Evolutionary conservation across 2,888 invertebrate species (phyloP).

Genomic region (Malthinus flaveolus): DNA sequence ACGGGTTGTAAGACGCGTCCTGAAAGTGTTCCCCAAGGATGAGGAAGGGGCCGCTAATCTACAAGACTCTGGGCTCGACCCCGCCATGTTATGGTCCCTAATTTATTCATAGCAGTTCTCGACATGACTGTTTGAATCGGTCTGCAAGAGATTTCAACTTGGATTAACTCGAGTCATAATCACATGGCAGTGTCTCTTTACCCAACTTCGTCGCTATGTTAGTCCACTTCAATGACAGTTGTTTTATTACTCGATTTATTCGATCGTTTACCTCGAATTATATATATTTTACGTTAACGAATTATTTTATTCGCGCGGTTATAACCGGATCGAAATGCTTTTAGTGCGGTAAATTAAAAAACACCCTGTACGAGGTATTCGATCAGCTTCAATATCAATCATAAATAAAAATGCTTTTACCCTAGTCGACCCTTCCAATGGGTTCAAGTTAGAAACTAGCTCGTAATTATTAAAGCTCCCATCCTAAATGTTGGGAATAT

Average conservation of each 20-base stretch:
- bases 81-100: conserved; percentile 46
- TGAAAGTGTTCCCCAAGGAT: conserved; percentile 51
- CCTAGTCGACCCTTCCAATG: conserved; percentile 31
- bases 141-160: conserved; percentile 53
- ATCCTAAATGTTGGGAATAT: conserved; percentile 49
- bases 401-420: conserved; percentile 27
- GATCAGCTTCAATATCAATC: conserved; percentile 23
- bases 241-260: conserved; percentile 32
- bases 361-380: conserved; percentile 13
- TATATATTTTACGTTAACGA: too few species aligned
- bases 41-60: conserved; percentile 46
- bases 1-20: conserved; percentile 49
- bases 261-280: conserved; percentile 11
- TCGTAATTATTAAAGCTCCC: conserved; percentile 45
- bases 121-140: conserved; percentile 52
- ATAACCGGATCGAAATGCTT: background rate
- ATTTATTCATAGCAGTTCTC: conserved; percentile 54
- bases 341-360: background rate
- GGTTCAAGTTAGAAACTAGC: conserved; percentile 46
- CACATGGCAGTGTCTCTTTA: conserved; percentile 38
- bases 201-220: conserved; percentile 26
- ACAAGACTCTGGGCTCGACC: conserved; percentile 47
- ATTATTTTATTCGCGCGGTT: background rate
- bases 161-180: conserved; percentile 53
- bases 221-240: conserved; percentile 28